These are phyloP conservation scores for Drosophila formosana DNA, from an alignment of 2,888 invertebrate genomes.

Conservation along the genomic window DNA sequence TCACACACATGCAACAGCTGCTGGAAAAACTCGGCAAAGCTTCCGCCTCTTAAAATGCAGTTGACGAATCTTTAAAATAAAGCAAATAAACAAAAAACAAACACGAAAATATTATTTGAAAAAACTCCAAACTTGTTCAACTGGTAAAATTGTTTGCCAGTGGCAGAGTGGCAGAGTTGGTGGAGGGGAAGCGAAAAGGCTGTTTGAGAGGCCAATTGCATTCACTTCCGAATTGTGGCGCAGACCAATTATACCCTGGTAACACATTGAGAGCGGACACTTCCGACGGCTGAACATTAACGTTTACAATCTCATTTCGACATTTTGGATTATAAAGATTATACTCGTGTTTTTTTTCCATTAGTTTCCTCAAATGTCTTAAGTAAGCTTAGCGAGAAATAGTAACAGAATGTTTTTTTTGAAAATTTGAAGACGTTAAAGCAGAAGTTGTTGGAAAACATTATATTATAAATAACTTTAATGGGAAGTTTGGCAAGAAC, in stretches of 20 bases:
- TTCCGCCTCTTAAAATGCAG: slow-evolving; percentile 67
- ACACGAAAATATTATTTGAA: slow-evolving; percentile 20
- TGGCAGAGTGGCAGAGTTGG: neutral
- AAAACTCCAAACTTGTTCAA: slow-evolving; percentile 42
- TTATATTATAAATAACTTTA: no score
- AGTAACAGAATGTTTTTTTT: neutral
- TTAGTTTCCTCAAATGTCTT: neutral
- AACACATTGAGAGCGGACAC: neutral
- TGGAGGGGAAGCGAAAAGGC: neutral
- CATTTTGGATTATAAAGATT: neutral
- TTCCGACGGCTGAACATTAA: neutral
- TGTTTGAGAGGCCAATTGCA: slow-evolving; percentile 30
- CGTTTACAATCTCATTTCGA: neutral
- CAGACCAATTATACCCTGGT: slow-evolving; percentile 18
- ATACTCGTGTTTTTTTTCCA: neutral
- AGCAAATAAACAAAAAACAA: slow-evolving; percentile 36
- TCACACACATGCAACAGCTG: slow-evolving; percentile 37
- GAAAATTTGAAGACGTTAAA: no score
- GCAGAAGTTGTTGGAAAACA: no score
- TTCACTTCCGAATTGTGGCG: slow-evolving; percentile 64
- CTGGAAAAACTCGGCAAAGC: slow-evolving; percentile 33
- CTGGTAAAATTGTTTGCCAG: slow-evolving; percentile 38
- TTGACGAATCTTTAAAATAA: slow-evolving; percentile 56
- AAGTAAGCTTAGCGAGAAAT: neutral
- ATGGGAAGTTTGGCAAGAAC: no score